Evolutionary conservation across 2,113 vertebrate species (phyloP).

Genomic region (Agapornis roseicollis): DNA sequence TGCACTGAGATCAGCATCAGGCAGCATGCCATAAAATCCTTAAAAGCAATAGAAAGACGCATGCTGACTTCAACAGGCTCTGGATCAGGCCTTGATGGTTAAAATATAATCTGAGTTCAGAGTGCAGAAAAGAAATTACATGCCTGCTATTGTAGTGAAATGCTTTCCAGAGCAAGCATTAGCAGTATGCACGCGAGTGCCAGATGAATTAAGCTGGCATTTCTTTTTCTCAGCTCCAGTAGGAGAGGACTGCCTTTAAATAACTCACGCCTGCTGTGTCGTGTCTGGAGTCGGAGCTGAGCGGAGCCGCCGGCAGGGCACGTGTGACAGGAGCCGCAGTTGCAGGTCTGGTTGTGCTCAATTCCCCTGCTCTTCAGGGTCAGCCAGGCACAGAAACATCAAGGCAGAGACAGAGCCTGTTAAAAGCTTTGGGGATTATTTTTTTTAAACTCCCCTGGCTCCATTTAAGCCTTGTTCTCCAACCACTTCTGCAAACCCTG

Average conservation of each 20-base stretch:
- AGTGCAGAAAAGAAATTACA: constrained; percentile 49
- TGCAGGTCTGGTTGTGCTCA: constrained; percentile 29
- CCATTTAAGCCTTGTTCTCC: not conserved
- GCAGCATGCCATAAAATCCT: not conserved
- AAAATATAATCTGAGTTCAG: constrained; percentile 47
- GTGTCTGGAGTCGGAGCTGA: constrained; percentile 15
- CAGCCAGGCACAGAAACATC: not conserved
- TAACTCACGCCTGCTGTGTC: not conserved
- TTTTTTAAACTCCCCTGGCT: not conserved
- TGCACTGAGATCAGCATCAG: not conserved
- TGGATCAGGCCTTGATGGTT: not conserved
- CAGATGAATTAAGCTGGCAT: constrained; percentile 36
- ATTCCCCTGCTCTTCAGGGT: not conserved
- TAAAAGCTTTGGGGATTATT: not conserved
- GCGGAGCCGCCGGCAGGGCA: not conserved
- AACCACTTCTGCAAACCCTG: not conserved
- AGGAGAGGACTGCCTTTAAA: constrained; percentile 25
- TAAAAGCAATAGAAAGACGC: accelerated
- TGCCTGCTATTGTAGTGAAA: constrained; percentile 14
- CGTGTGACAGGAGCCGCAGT: not conserved
- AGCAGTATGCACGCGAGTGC: constrained; percentile 25
- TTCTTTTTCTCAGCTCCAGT: constrained; percentile 28
- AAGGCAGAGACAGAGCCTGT: not conserved
- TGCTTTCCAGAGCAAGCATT: constrained; percentile 33
- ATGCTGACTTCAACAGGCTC: not conserved